Base-by-base conservation (phyloP, 1,140 invertebrate genomes). In the Steinernema feltiae region DNA sequence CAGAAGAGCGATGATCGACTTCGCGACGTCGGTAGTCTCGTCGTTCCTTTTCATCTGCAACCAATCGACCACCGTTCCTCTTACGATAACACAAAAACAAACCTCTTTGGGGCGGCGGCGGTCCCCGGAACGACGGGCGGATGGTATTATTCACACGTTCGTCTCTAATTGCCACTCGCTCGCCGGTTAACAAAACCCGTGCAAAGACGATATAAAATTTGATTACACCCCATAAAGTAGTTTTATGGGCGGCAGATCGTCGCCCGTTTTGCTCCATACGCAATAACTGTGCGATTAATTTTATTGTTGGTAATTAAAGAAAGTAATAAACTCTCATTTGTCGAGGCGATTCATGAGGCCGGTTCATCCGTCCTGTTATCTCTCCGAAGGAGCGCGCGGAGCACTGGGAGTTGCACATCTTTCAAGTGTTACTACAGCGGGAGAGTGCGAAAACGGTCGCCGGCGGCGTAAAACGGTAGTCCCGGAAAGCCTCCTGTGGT, bases 271-370 rank as follows among this genome's bases (percentile, higher is more conserved):
- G 53, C 53, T 63, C 53, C 24, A 63, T 27, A 27, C 53, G 53
- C 53, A 63, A 63, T 63, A 63, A 63, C 53, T 63, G 53, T 63
- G 53, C 53, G 53, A 63, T 63, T 63, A 63, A 63, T 63, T 63
- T 63, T 63, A 63, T 63, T 63, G 53, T 63, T 63, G 53, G 53
- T 63, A 63, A 63, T 63, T 63, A 63, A 63, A 63, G 12, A 63
- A 63, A 63, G 53, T 63, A 63, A 63, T 63, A 63, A 63, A 63
- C 53, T 63, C 15, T 63, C 53, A 63, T 63, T 63, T 63, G 53
- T 63, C 53, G 53, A 63, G 53, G 53, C 15, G 53, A 27, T 27
- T 63, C 53, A 63, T 63, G 53, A 63, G 53, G 53, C 53, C 53
- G 53, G 53, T 63, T 63, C 53, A 63, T 63, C 53, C 15, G 7